Evolutionary conservation across 2,888 invertebrate species (phyloP), one percentile per base, ranked within the genome.

Genomic region (Desoria tigrina): DNA sequence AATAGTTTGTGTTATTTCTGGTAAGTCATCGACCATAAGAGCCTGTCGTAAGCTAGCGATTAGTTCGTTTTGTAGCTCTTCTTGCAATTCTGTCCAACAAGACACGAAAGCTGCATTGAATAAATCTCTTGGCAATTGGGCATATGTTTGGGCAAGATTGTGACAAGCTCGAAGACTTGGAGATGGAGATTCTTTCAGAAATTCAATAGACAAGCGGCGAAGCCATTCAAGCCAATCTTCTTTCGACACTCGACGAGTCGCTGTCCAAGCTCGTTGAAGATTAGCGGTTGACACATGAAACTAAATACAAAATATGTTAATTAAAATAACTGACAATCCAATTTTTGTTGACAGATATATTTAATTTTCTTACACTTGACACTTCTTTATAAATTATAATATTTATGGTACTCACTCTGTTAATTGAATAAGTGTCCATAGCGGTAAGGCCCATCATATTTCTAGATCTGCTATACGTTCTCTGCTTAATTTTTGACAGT

Each of bases 171-270:
- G 84, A 21, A 99, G 82, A 0, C 97, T 95, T 6, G 96, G 94
- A 37, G 95, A 95, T 1, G 96, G 94, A 0, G 96, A 96, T 79
- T 96, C 94, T 74, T 95, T 94, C 9, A 99, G 84, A 32, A 99
- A 83, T 59, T 95, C 96, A 71, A 95, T 92, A 67, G 94, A 94
- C 65, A 99, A 84, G 50, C 94, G 86, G 50, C 93, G 84, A 58
- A 98, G 81, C 99, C 98, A 99, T 80, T 98, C 97, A 54, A 96
- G 84, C 99, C 99, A 99, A 81, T 99, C 99, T 77, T 99, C 98
- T 80, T 95, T 95, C 0, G 95, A 95, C 0, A 96, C 94, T 67
- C 94, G 85, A 61, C 94, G 85, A 28, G 90, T 90, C 0, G 93
- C 92, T n/a, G 91, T 90, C 92, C 95, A 94, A 0, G 93, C 92